phyloP scores from a whole-genome alignment of 1,140 invertebrate species.

The Panagrolaimus sp. region DNA sequence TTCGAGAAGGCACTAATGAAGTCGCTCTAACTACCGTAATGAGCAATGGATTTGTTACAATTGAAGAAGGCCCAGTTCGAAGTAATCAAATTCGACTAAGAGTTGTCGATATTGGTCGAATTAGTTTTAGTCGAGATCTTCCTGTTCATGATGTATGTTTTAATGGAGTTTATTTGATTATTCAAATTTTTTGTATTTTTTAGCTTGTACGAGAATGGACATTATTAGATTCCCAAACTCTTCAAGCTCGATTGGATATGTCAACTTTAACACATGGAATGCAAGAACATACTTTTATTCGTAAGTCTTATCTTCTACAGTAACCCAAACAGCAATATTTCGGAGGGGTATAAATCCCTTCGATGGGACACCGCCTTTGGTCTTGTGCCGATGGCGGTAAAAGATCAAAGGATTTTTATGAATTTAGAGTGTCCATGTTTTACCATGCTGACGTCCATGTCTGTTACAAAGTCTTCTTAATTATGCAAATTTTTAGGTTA shows the following conservation, averaged over 20 bases:
- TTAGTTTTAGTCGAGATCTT: slow-evolving; percentile 55
- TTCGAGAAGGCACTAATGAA: slow-evolving; percentile 44
- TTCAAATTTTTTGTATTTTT: slow-evolving; percentile 18
- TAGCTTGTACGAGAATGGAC: slow-evolving; percentile 55
- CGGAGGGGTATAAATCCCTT: no score
- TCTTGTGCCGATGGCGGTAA: no score
- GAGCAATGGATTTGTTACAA: slow-evolving; percentile 58
- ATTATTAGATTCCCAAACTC: slow-evolving; percentile 39
- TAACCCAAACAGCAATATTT: no score
- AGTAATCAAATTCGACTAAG: slow-evolving; percentile 42
- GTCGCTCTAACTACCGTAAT: slow-evolving; percentile 57
- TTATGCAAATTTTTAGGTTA: background rate
- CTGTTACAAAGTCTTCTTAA: no score
- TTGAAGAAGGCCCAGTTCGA: slow-evolving; percentile 45
- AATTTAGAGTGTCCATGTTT: no score
- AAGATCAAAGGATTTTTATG: no score
- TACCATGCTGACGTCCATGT: no score
- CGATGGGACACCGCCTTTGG: no score
- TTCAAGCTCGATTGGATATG: slow-evolving; percentile 53
- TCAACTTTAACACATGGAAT: slow-evolving; percentile 53
- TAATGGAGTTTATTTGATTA: background rate
- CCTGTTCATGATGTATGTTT: slow-evolving; percentile 56
- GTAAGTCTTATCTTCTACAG: background rate
- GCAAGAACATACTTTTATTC: slow-evolving; percentile 48
- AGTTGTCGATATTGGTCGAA: slow-evolving; percentile 56